phyloP scores from a whole-genome alignment of 1,140 invertebrate species.

The Scaptomyza graminum region DNA sequence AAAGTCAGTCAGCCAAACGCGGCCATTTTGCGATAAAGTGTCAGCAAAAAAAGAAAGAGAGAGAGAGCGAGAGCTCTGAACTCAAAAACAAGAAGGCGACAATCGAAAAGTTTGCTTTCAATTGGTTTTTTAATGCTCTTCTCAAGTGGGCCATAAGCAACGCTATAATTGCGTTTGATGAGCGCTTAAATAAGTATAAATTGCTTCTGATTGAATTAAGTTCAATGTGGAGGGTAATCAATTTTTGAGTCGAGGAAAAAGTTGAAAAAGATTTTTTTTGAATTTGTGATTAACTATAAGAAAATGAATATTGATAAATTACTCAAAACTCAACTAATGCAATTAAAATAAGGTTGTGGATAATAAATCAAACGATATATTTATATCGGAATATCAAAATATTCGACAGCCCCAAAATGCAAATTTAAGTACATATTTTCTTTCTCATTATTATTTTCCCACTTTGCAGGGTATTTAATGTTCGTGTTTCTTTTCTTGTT shows the following conservation, averaged over 20 bases:
- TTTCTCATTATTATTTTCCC: background rate
- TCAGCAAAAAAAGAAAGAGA: background rate
- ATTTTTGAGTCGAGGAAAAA: too few species aligned
- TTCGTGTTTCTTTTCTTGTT: background rate
- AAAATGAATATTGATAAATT: too few species aligned
- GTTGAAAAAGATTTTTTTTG: too few species aligned
- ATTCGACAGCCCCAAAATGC: too few species aligned
- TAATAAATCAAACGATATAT: too few species aligned
- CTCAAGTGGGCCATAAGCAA: background rate
- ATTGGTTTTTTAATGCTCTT: constrained; percentile 27
- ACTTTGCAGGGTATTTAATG: constrained; percentile 21
- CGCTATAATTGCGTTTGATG: background rate
- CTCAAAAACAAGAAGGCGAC: background rate
- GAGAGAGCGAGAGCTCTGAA: background rate
- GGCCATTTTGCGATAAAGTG: background rate
- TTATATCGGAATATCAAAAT: too few species aligned
- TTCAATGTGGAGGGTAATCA: too few species aligned
- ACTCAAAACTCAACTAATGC: too few species aligned
- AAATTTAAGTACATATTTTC: too few species aligned
- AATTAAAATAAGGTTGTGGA: too few species aligned
- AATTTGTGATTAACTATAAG: background rate
- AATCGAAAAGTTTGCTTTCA: constrained; percentile 23
- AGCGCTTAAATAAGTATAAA: background rate
- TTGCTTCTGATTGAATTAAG: background rate
- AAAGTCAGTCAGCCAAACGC: constrained; percentile 21